Evolutionary conservation across 2,113 vertebrate species (phyloP).

Genomic region (Nymphicus hollandicus): DNA sequence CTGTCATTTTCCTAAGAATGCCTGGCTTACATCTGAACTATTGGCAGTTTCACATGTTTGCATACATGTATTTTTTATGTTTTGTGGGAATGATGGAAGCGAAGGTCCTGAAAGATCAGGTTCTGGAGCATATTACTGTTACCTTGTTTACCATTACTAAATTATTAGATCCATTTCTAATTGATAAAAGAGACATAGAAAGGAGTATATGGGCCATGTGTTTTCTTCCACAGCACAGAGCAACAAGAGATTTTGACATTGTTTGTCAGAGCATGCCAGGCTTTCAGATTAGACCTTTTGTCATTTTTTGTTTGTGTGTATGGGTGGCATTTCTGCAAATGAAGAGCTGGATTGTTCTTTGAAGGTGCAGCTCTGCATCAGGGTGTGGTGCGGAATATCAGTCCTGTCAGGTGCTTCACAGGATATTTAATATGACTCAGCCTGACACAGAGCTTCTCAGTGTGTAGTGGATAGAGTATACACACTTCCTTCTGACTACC

Average conservation of each 20-base stretch:
- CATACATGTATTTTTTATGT: neutral
- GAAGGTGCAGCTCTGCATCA: neutral
- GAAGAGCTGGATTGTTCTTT: neutral
- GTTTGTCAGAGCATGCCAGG: neutral
- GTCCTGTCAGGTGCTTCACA: neutral
- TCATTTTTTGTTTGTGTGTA: neutral
- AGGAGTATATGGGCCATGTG: neutral
- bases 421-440: neutral
- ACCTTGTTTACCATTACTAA: neutral
- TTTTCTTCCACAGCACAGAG: neutral
- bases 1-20: neutral
- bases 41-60: neutral
- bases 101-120: neutral
- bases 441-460: neutral
- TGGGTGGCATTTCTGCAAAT: slow-evolving; percentile 5
- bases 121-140: neutral
- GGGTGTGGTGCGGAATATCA: neutral
- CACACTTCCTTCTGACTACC: neutral
- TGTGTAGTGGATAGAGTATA: neutral
- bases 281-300: neutral
- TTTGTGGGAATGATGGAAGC: neutral
- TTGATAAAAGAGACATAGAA: neutral
- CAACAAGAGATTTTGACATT: neutral
- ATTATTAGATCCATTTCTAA: neutral
- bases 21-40: neutral